Evolutionary conservation across 2,797 vertebrate genomes (phyloP), one percentile per base, ranked within the genome.

Genomic region (Chiloscyllium punctatum): DNA sequence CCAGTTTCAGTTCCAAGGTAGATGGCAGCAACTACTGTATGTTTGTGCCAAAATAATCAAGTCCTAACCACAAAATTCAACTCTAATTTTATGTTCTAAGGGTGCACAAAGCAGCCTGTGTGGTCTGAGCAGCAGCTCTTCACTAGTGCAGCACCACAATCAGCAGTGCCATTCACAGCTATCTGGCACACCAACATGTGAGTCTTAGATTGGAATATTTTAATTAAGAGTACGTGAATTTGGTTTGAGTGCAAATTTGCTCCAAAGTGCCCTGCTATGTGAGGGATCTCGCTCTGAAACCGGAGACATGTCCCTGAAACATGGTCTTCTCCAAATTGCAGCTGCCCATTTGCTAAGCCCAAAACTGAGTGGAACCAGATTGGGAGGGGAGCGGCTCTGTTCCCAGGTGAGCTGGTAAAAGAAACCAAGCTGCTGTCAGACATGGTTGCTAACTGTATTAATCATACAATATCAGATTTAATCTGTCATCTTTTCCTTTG

Each of bases 41-140:
- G 62, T 23, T 92, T 69, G 90, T 92, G 90, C 90, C 90, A 92
- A 92, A 92, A 92, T 66, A 92, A 92, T 92, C 90, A 92, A 92
- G 90, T 92, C 90, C 66, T 92, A 68, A 92, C 90, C 90, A 69
- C 90, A 92, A 69, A 92, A 69, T 69, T 37, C 90, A 92, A 37
- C 90, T 92, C n/a, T 92, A 92, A 92, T 92, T 92, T 92, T 92
- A 92, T 92, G 90, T 92, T 69, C 62, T 42, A 69, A 92, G 90
- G 90, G 62, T 92, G 90, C 90, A 92, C 90, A 92, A 42, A 69
- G 90, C 90, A 69, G 66, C 4, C 66, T 92, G 90, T 92, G 90
- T 92, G 90, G 90, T 92, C 90, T 92, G 90, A 92, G 90, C n/a
- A 92, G 69, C 66, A 68, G 90, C 33, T 69, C 23, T n/a, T 69